These are phyloP conservation scores for Tenebrio molitor DNA, from an alignment of 1,140 invertebrate genomes.

Conservation along the genomic window DNA sequence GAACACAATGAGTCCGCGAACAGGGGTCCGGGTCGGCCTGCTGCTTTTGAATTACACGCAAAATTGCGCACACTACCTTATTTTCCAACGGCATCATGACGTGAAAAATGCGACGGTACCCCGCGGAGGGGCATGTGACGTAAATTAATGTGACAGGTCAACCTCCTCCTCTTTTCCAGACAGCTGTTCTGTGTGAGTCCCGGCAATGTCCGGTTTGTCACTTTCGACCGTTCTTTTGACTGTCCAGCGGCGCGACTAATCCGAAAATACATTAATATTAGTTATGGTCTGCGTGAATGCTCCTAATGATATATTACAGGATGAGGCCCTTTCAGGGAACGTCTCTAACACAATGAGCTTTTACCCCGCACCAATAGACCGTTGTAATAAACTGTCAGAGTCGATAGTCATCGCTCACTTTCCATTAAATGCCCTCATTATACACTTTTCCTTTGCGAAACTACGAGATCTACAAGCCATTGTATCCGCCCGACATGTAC, in stretches of 20 bases:
- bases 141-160: conserved; percentile 57
- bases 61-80: conserved; percentile 58
- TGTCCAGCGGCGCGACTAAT: conserved; percentile 55
- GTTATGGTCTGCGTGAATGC: conserved; percentile 61
- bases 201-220: conserved; percentile 63
- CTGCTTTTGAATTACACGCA: conserved; percentile 59
- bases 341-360: conserved; percentile 48
- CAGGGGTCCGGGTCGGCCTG: conserved; percentile 45
- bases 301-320: conserved; percentile 59
- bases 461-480: conserved; percentile 33
- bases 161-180: conserved; percentile 47
- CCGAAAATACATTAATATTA: conserved; percentile 62
- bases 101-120: conserved; percentile 40
- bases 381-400: conserved; percentile 60
- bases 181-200: conserved; percentile 48
- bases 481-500: conserved; percentile 38
- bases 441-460: conserved; percentile 28
- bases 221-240: conserved; percentile 54
- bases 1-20: conserved; percentile 46
- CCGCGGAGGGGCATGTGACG: conserved; percentile 23
- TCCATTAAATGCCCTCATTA: conserved; percentile 47
- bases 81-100: conserved; percentile 53
- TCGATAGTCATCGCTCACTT: conserved; percentile 56
- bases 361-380: conserved; percentile 57
- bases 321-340: conserved; percentile 53